Conservation (phyloP, 1,140 invertebrate species). For the Lasioglossum baleicum region DNA sequence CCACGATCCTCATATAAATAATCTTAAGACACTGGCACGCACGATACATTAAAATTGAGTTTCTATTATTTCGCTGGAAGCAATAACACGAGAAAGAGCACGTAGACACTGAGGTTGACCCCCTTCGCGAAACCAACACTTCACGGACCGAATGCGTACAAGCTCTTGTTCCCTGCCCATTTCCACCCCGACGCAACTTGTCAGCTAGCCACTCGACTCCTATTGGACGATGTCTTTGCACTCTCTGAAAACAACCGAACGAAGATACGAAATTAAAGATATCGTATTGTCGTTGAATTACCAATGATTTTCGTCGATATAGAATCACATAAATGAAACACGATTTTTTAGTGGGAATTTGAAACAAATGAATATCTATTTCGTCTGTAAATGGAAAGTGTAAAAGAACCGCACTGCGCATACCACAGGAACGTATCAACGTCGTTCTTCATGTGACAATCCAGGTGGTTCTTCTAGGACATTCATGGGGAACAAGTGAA, state of each 20-base stretch:
- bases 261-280: slow-evolving; percentile 39
- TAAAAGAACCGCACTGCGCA: slow-evolving; percentile 41
- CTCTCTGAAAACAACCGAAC: slow-evolving; percentile 34
- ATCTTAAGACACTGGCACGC: slow-evolving; percentile 27
- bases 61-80: slow-evolving; percentile 4
- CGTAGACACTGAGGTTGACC: slow-evolving; percentile 44
- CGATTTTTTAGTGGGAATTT: slow-evolving; percentile 18
- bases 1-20: slow-evolving; percentile 55
- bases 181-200: slow-evolving; percentile 54
- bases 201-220: slow-evolving; percentile 49
- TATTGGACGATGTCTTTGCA: slow-evolving; percentile 44
- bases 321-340: background rate
- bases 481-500: slow-evolving; percentile 18
- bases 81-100: slow-evolving; percentile 34
- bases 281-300: slow-evolving; percentile 1
- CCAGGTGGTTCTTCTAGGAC: background rate
- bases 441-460: background rate
- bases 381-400: slow-evolving; percentile 2
- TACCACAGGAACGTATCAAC: slow-evolving; percentile 43
- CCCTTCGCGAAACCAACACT: slow-evolving; percentile 53
- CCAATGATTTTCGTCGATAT: background rate
- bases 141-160: slow-evolving; percentile 54
- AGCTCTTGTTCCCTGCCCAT: slow-evolving; percentile 58
- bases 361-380: slow-evolving; percentile 32
- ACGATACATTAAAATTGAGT: slow-evolving; percentile 44